Conservation (phyloP, 53 echinoderm and acorn worm species). For the Arbacia lixula region DNA sequence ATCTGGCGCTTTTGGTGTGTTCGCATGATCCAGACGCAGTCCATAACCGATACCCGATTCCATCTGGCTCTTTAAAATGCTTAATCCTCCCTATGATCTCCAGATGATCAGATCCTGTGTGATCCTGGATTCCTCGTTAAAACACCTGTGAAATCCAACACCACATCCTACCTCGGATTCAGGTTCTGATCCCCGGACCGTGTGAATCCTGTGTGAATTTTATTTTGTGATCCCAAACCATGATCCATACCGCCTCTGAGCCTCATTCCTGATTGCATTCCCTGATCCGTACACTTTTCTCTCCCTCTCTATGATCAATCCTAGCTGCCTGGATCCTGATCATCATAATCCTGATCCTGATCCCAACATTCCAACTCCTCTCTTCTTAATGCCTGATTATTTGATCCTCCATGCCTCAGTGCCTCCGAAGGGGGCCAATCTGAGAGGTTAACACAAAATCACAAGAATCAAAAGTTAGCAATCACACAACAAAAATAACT, state of each 20-base stretch:
- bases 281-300: too few relatives aligned
- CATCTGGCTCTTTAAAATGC: too few relatives aligned
- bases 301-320: background rate
- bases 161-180: background rate
- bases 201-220: too few relatives aligned
- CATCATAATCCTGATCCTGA: too few relatives aligned
- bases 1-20: too few relatives aligned
- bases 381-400: slow-evolving; percentile 31
- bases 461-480: slow-evolving; percentile 41
- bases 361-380: slow-evolving; percentile 19
- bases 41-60: too few relatives aligned
- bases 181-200: background rate
- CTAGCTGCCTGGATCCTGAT: background rate
- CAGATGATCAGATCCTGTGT: background rate
- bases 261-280: background rate
- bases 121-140: background rate
- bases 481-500: too few relatives aligned
- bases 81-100: background rate
- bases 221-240: background rate
- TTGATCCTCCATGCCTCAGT: slow-evolving; percentile 44
- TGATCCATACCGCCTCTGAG: background rate
- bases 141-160: background rate
- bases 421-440: slow-evolving; percentile 47
- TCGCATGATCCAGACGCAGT: too few relatives aligned
- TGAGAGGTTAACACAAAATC: slow-evolving; percentile 40